A percentile compares a stretch with the other conserved stretches of the same genome.
These are phyloP conservation scores for Brachylomia viminalis DNA, from an alignment of 2,888 invertebrate genomes.

Conservation along the genomic window DNA sequence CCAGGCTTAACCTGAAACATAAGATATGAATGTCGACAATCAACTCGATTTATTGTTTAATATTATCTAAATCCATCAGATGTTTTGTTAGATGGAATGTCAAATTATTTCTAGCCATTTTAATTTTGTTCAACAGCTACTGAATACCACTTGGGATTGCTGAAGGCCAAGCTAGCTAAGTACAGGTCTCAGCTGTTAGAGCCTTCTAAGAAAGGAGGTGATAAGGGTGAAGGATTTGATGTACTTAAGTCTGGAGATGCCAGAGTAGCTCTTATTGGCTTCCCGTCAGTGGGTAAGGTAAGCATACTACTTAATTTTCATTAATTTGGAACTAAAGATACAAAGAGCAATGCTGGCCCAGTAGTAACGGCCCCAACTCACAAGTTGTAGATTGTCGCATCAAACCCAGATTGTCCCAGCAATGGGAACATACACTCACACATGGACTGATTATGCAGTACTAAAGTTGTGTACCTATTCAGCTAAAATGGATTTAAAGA, in stretches of 20 bases:
- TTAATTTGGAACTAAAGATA: background rate
- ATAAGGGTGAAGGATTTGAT: slow-evolving; percentile 99
- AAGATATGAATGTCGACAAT: slow-evolving; percentile 52
- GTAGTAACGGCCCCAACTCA: too few relatives aligned
- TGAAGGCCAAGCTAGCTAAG: slow-evolving; percentile 99
- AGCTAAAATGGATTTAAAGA: background rate
- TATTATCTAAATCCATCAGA: background rate
- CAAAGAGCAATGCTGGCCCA: too few relatives aligned
- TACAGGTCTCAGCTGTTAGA: slow-evolving; percentile 98
- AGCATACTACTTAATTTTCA: slow-evolving; percentile 50
- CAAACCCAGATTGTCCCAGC: too few relatives aligned
- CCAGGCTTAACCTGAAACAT: background rate
- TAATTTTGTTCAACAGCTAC: slow-evolving; percentile 92
- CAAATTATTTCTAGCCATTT: background rate
- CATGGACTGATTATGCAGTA: too few relatives aligned
- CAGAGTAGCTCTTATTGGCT: slow-evolving; percentile 98
- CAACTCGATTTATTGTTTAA: background rate
- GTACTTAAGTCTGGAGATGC: slow-evolving; percentile 99
- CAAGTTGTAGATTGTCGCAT: too few relatives aligned
- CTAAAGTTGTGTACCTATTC: background rate
- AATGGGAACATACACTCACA: too few relatives aligned
- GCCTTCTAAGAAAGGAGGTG: slow-evolving; percentile 96
- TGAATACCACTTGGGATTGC: slow-evolving; percentile 99
- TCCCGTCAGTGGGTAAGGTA: slow-evolving; percentile 99
- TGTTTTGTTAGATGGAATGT: background rate